These are phyloP conservation scores for Procambarus virginalis DNA, from an alignment of 1,140 invertebrate genomes.

Conservation along the genomic window DNA sequence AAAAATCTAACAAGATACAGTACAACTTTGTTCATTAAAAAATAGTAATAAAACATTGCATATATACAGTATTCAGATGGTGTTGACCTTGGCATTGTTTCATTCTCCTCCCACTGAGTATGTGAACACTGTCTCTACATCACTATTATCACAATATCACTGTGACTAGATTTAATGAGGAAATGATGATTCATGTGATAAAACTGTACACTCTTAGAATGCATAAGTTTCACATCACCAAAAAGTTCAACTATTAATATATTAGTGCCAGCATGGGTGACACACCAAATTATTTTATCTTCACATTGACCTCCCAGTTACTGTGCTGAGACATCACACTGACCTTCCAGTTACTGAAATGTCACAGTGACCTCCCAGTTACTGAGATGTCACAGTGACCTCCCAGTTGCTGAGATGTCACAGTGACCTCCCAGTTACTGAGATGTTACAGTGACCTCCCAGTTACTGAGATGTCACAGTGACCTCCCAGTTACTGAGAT, in stretches of 20 bases:
- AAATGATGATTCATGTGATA: neutral
- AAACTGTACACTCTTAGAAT: neutral
- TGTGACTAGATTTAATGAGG: neutral
- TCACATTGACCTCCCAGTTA: neutral
- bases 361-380: no score
- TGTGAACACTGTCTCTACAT: neutral
- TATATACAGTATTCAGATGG: neutral
- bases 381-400: no score
- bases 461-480: no score
- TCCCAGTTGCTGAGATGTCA: no score
- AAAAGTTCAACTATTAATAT: neutral
- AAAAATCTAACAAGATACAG: no score
- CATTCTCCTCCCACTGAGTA: neutral
- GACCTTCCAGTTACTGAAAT: no score
- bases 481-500: no score
- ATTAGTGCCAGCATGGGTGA: neutral
- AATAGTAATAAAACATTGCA: neutral
- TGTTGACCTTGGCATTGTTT: neutral
- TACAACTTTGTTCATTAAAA: neutral
- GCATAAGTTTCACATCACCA: neutral
- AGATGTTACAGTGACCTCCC: no score
- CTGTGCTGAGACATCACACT: no score
- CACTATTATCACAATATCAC: neutral
- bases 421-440: no score
- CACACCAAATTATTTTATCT: neutral